Evolutionary conservation across 2,888 invertebrate genomes (phyloP).

Genomic region (Limnephilus marmoratus): DNA sequence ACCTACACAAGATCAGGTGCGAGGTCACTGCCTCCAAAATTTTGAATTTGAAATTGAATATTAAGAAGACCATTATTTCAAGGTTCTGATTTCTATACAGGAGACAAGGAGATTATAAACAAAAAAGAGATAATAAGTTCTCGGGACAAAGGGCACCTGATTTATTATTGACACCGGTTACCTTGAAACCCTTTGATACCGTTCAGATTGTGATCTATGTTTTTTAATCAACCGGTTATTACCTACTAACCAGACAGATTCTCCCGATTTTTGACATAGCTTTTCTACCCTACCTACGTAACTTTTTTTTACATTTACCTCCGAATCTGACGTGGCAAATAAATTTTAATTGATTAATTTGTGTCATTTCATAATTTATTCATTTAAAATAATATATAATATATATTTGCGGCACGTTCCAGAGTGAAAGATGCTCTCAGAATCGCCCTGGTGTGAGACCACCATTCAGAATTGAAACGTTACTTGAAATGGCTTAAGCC

Average conservation of each 20-base stretch:
- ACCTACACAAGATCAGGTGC: not conserved
- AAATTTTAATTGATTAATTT: too few species aligned
- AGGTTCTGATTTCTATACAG: not conserved
- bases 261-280: not conserved
- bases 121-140: not conserved
- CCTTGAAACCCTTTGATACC: not conserved
- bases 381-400: too few species aligned
- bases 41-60: slow-evolving; percentile 16
- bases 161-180: not conserved
- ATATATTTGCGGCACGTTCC: too few species aligned
- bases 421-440: too few species aligned
- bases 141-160: not conserved
- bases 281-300: too few species aligned
- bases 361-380: too few species aligned
- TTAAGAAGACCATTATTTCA: slow-evolving; percentile 2
- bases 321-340: too few species aligned
- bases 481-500: too few species aligned
- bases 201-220: not conserved
- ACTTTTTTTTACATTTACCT: too few species aligned
- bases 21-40: slow-evolving; percentile 4
- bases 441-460: too few species aligned
- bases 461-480: too few species aligned
- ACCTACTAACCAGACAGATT: not conserved
- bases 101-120: not conserved
- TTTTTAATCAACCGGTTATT: not conserved